A percentile compares a stretch with the other conserved stretches of the same genome.
Conservation (phyloP, 1,140 invertebrate species). For the Zaprionus tsacasi region DNA sequence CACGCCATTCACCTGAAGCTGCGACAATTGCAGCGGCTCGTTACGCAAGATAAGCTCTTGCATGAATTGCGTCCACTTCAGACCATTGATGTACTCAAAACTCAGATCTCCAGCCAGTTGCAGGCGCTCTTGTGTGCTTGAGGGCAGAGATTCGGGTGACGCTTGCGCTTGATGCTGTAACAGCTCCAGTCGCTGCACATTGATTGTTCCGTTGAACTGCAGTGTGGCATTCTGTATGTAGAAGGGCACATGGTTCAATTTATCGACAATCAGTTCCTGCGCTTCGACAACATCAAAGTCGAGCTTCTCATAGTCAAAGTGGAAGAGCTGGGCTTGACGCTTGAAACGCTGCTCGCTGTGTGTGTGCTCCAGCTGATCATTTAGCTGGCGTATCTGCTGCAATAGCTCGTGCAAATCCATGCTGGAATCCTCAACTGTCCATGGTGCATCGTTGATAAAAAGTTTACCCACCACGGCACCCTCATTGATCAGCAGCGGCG, state of each 20-base stretch:
- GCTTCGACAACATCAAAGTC: slow-evolving; percentile 61
- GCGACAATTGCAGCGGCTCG: slow-evolving; percentile 70
- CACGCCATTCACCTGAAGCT: slow-evolving; percentile 84
- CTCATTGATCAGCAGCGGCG: slow-evolving; percentile 49
- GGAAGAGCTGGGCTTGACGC: slow-evolving; percentile 48
- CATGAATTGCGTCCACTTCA: slow-evolving; percentile 75
- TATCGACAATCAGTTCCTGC: slow-evolving; percentile 48
- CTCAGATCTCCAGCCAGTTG: slow-evolving; percentile 52
- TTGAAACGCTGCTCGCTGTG: slow-evolving; percentile 9
- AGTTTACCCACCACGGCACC: slow-evolving; percentile 54
- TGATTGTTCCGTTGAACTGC: slow-evolving; percentile 56
- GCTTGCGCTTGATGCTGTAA: slow-evolving; percentile 19
- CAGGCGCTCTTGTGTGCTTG: slow-evolving; percentile 36
- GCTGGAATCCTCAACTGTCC: slow-evolving; percentile 53
- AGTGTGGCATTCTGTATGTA: slow-evolving; percentile 67
- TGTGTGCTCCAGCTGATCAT: slow-evolving; percentile 13
- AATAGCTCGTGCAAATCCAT: slow-evolving; percentile 54
- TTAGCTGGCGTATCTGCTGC: slow-evolving; percentile 51
- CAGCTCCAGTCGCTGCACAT: slow-evolving; percentile 52
- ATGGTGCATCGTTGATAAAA: slow-evolving; percentile 56
- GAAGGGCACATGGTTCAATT: slow-evolving; percentile 61
- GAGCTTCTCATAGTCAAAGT: slow-evolving; percentile 53
- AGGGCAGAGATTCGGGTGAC: slow-evolving; percentile 19
- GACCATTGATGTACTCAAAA: slow-evolving; percentile 75
- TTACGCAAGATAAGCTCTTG: slow-evolving; percentile 83